Evolutionary conservation across 2,888 invertebrate species (phyloP).

Genomic region (Thera britannica): DNA sequence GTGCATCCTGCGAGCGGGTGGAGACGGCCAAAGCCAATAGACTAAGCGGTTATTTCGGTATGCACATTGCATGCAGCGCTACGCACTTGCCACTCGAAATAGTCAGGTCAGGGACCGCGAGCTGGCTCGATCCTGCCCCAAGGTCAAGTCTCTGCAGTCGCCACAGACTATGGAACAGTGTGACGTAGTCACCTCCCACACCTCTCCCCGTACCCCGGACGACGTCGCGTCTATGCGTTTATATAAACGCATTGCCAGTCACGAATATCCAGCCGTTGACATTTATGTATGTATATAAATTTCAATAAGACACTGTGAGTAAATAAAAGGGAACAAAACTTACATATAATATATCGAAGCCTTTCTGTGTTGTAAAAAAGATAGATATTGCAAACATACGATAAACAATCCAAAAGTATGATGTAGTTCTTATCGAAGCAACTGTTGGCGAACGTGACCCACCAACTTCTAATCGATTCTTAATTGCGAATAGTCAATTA

Average conservation of each 20-base stretch:
- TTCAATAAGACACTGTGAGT: slow-evolving; percentile 10
- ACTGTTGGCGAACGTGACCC: slow-evolving; percentile 77
- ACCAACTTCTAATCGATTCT: slow-evolving; percentile 76
- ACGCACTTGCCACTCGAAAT: slow-evolving; percentile 84
- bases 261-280: slow-evolving; percentile 50
- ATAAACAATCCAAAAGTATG: slow-evolving; percentile 39
- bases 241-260: slow-evolving; percentile 60
- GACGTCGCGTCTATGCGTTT: slow-evolving; percentile 54
- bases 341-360: slow-evolving; percentile 28
- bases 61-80: slow-evolving; percentile 83
- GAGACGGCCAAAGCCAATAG: slow-evolving; percentile 44
- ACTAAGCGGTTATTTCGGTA: slow-evolving; percentile 82
- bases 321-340: slow-evolving; percentile 6
- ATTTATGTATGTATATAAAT: slow-evolving; percentile 26
- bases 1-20: slow-evolving; percentile 66
- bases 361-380: slow-evolving; percentile 37
- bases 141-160: slow-evolving; percentile 79
- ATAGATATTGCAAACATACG: slow-evolving; percentile 48
- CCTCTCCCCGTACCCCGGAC: slow-evolving; percentile 36
- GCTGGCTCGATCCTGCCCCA: slow-evolving; percentile 82
- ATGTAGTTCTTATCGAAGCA: slow-evolving; percentile 55
- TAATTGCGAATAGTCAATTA: slow-evolving; percentile 80
- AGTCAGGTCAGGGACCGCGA: slow-evolving; percentile 85
- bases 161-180: slow-evolving; percentile 40
- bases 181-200: slow-evolving; percentile 46